These are phyloP conservation scores for Heliconius erato DNA, from an alignment of 2,888 invertebrate species.

Conservation along the genomic window DNA sequence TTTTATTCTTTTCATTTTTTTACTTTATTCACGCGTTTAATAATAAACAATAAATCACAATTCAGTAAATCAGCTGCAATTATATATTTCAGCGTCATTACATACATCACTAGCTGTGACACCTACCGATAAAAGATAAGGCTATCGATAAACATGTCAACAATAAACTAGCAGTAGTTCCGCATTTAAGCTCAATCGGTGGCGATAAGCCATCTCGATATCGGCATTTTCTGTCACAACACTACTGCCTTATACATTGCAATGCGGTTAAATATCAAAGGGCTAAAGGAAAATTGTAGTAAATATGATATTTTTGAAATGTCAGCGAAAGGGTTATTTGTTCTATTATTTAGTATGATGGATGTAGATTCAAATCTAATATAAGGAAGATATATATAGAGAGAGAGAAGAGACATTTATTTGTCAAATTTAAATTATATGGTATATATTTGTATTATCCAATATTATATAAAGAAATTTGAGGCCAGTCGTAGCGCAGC, in stretches of 20 bases:
- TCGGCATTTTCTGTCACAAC: slow-evolving; percentile 59
- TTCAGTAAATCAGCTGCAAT: slow-evolving; percentile 11
- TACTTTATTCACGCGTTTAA: neutral
- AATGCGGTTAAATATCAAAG: slow-evolving; percentile 51
- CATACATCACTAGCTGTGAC: slow-evolving; percentile 42
- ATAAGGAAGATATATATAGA: too few relatives aligned
- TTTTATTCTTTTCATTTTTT: neutral
- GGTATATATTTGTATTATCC: neutral
- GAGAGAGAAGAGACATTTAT: too few relatives aligned
- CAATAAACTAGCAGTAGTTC: slow-evolving; percentile 48
- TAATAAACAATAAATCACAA: slow-evolving; percentile 3
- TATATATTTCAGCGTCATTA: slow-evolving; percentile 34
- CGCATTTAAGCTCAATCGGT: slow-evolving; percentile 54
- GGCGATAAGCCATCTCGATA: slow-evolving; percentile 59
- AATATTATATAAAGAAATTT: too few relatives aligned
- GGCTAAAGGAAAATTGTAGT: slow-evolving; percentile 28
- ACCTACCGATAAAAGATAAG: slow-evolving; percentile 46
- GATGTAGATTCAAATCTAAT: neutral
- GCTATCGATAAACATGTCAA: slow-evolving; percentile 44
- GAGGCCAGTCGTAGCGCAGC: too few relatives aligned
- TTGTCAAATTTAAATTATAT: neutral
- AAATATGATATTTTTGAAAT: slow-evolving; percentile 25
- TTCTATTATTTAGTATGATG: neutral
- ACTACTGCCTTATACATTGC: slow-evolving; percentile 53
- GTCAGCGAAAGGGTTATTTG: neutral